Evolutionary conservation across 2,113 vertebrate genomes (phyloP), one percentile per base, ranked within the genome.

Genomic region (Microcebus lehilahytsara): DNA sequence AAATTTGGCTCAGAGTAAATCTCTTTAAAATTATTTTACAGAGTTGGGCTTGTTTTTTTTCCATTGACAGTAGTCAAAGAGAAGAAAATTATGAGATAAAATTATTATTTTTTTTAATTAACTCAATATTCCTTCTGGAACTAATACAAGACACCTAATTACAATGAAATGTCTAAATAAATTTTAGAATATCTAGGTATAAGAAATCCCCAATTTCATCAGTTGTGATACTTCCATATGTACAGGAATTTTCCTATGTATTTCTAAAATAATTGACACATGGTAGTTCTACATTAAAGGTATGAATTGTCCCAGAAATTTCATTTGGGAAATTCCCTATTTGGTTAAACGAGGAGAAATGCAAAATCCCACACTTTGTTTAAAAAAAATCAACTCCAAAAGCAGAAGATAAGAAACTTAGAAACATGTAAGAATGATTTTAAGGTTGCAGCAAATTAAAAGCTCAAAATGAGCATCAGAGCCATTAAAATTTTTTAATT

Each of bases 71-170:
- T 49, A 71, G 40, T 66, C 46, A 88, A 53, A 13, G 5, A 30
- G 9, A 74, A 71, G 19, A 75, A 84, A 93, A 67, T 56, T 67
- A 62, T 69, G 67, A 81, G 17, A 27, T 37, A 89, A 89, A 86
- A 77, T 78, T 80, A 74, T 92, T 93, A 46, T 46, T 93, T 93
- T 94, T 81, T 53, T 51, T 2, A 51, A 49, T 46, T 27, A 46
- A 75, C 12, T 46, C 13, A 93, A 58, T 87, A 96, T 69, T 95
- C 64, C 40, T 97, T 93, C 84, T 75, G 81, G 20, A 87, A 91
- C 0, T 84, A 32, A n/a, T 74, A 9, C 3, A 95, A 93, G n/a
- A 90, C n/a, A 91, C 58, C 42, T 19, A 49, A 94, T 11, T 79
- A 1, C 27, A 96, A 79, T 77, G 34, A 93, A 87, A 27, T 20